phyloP scores from a whole-genome alignment of 2,888 invertebrate genomes.

The Apamea monoglypha region DNA sequence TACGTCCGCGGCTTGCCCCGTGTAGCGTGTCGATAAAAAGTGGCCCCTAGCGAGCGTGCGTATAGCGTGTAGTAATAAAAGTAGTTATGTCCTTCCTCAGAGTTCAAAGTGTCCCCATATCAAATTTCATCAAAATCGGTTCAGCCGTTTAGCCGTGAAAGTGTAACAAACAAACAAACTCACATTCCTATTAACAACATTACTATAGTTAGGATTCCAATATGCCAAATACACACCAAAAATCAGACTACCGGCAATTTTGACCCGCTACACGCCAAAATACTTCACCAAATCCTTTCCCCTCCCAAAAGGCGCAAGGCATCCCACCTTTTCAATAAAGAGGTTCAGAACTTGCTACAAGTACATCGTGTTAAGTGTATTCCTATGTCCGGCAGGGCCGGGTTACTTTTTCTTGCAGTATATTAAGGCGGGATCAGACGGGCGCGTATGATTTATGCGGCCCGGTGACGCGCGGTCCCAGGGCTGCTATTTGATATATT shows the following conservation, averaged over 20 bases:
- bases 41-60: background rate
- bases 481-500: slow-evolving; percentile 62
- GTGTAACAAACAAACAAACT: background rate
- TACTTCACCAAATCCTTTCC: slow-evolving; percentile 23
- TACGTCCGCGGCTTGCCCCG: too few species aligned
- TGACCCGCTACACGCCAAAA: background rate
- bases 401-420: slow-evolving; percentile 87
- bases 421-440: slow-evolving; percentile 85
- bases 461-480: slow-evolving; percentile 52
- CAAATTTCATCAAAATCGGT: background rate
- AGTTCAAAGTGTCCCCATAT: background rate
- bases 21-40: too few species aligned
- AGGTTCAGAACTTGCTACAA: slow-evolving; percentile 45
- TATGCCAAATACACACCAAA: background rate
- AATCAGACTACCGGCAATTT: background rate
- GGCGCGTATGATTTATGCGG: slow-evolving; percentile 84
- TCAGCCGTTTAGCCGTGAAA: background rate
- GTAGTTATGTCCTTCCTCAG: background rate
- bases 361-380: slow-evolving; percentile 75
- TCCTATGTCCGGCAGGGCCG: slow-evolving; percentile 80
- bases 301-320: slow-evolving; percentile 28
- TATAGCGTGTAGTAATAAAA: too few species aligned
- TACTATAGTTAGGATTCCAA: background rate
- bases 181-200: background rate
- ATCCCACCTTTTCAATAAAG: slow-evolving; percentile 54